Conservation (phyloP, 2,113 vertebrate species). For the Lagenorhynchus albirostris region DNA sequence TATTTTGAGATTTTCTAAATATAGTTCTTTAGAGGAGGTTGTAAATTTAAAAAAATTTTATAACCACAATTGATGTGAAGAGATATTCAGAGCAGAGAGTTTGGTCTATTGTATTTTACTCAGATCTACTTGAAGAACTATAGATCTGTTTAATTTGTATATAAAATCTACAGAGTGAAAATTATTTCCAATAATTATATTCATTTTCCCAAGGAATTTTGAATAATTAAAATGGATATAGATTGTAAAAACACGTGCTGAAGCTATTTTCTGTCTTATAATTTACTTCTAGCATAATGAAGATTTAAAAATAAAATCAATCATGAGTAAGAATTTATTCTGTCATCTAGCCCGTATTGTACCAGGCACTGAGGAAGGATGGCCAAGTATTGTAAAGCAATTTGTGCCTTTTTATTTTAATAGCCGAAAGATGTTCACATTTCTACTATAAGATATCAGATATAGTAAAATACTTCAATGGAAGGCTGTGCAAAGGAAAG, state of each 20-base stretch:
- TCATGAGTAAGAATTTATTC: slow-evolving; percentile 1
- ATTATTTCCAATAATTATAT: slow-evolving; percentile 45
- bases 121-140: not conserved
- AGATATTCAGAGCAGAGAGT: not conserved
- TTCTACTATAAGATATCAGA: not conserved
- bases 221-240: slow-evolving; percentile 41
- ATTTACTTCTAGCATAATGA: slow-evolving; percentile 42
- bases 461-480: not conserved
- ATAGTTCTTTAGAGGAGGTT: not conserved
- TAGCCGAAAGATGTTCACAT: not conserved
- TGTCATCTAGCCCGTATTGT: not conserved
- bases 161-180: not conserved
- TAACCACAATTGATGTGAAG: not conserved
- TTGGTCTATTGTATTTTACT: not conserved
- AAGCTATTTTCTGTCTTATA: slow-evolving; percentile 45
- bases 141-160: not conserved
- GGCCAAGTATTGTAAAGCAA: not conserved
- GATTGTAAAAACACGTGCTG: slow-evolving; percentile 33
- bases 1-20: not conserved
- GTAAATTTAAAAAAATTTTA: not conserved
- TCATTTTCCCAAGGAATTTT: slow-evolving; percentile 41
- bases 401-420: not conserved
- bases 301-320: slow-evolving; percentile 55
- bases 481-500: not conserved
- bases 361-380: not conserved